A percentile compares a stretch with the other conserved stretches of the same genome.
phyloP scores from a whole-genome alignment of 2,888 invertebrate species.

The Meteorus colon region DNA sequence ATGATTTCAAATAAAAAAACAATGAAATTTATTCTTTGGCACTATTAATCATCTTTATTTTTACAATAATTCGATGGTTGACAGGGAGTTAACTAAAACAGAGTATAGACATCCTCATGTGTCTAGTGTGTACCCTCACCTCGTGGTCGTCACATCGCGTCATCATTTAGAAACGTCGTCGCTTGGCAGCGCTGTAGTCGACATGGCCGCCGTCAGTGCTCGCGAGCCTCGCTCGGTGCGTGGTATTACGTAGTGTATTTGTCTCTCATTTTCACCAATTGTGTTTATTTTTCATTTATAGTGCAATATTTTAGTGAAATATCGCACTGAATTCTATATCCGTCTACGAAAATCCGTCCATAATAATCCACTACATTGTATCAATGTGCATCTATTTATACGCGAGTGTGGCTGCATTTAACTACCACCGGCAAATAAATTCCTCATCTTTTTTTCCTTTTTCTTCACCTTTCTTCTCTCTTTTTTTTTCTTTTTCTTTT shows the following conservation, averaged over 20 bases:
- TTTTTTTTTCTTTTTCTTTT: not conserved
- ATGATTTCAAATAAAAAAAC: not conserved
- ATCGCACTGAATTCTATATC: slow-evolving; percentile 28
- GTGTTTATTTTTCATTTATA: slow-evolving; percentile 40
- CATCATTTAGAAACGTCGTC: slow-evolving; percentile 42
- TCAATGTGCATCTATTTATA: slow-evolving; percentile 17
- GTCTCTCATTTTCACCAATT: slow-evolving; percentile 48
- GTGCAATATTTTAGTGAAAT: not conserved
- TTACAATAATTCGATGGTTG: not conserved
- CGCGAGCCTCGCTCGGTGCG: slow-evolving; percentile 69
- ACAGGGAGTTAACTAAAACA: slow-evolving; percentile 41
- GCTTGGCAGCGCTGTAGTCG: slow-evolving; percentile 61
- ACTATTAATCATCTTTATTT: not conserved
- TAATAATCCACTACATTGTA: slow-evolving; percentile 24
- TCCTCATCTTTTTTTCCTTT: not conserved
- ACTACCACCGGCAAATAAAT: slow-evolving; percentile 6
- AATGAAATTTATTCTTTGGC: not conserved
- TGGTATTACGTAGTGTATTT: slow-evolving; percentile 55
- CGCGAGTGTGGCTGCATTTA: slow-evolving; percentile 1
- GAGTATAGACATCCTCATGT: slow-evolving; percentile 30
- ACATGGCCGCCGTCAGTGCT: slow-evolving; percentile 69
- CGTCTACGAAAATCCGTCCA: slow-evolving; percentile 56
- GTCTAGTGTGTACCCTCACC: slow-evolving; percentile 33
- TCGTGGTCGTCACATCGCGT: slow-evolving; percentile 38
- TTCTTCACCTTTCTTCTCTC: not conserved